Evolutionary conservation across 2,797 vertebrate species (phyloP).

Genomic region (Botia almorhae): DNA sequence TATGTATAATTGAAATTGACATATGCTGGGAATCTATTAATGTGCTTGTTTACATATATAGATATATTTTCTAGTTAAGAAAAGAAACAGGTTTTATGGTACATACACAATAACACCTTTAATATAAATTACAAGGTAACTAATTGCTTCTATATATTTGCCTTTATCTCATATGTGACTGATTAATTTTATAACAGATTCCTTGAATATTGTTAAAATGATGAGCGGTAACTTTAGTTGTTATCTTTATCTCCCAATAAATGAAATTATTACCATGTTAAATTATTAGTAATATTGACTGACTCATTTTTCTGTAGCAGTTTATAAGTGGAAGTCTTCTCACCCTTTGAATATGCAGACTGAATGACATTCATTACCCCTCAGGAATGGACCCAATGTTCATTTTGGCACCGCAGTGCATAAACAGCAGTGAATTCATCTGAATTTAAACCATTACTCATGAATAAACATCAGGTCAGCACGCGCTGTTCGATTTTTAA

Average conservation of each 20-base stretch:
- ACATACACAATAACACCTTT: too few species aligned
- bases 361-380: conserved; percentile 40
- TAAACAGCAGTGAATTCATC: conserved; percentile 41
- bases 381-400: conserved; percentile 32
- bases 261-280: background rate
- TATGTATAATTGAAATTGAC: too few species aligned
- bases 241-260: background rate
- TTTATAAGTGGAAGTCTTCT: conserved; percentile 1
- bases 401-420: conserved; percentile 12
- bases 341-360: conserved; percentile 8
- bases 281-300: background rate
- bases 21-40: too few species aligned
- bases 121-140: too few species aligned
- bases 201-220: too few species aligned
- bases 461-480: conserved; percentile 42
- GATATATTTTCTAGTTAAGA: too few species aligned
- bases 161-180: too few species aligned
- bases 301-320: background rate
- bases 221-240: too few species aligned
- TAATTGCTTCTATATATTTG: too few species aligned
- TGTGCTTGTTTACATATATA: too few species aligned
- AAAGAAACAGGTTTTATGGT: background rate
- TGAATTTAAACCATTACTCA: conserved; percentile 32
- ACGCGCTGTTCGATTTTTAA: conserved; percentile 30
- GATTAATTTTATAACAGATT: too few species aligned